Percentiles rank a stretch among this genome's conserved stretches.
These are phyloP conservation scores for Rotaria socialis DNA, from an alignment of 2,888 invertebrate species.

Conservation along the genomic window DNA sequence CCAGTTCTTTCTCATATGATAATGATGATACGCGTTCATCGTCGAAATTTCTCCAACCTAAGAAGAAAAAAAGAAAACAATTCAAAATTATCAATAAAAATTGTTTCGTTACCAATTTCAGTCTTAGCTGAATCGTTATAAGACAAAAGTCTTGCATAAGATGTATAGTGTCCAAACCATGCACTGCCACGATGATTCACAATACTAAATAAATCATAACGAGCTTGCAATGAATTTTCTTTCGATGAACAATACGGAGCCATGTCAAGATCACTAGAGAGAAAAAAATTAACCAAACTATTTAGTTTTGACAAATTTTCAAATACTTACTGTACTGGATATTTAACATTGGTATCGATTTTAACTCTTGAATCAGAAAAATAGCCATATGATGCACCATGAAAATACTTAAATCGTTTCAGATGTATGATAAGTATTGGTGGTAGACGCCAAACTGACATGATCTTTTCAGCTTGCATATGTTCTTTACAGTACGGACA, in stretches of 20 bases:
- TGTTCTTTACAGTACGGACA: conserved; percentile 77
- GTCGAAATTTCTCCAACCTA: conserved; percentile 44
- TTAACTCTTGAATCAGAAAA: conserved; percentile 31
- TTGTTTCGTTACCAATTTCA: conserved; percentile 56
- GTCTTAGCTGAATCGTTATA: conserved; percentile 51
- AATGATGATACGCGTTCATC: conserved; percentile 41
- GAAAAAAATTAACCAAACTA: not conserved
- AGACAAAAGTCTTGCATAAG: conserved; percentile 57
- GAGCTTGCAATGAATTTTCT: conserved; percentile 51
- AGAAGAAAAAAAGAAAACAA: no score
- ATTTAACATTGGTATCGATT: conserved; percentile 28
- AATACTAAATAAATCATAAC: conserved; percentile 63
- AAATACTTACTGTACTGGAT: conserved; percentile 5
- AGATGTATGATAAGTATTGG: conserved; percentile 71
- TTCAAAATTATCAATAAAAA: not conserved
- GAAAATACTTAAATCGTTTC: conserved; percentile 42
- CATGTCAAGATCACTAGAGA: conserved; percentile 6
- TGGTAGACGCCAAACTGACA: conserved; percentile 84
- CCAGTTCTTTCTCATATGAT: conserved; percentile 9
- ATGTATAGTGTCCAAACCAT: conserved; percentile 63
- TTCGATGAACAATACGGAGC: conserved; percentile 49
- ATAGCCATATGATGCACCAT: not conserved
- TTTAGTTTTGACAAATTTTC: not conserved
- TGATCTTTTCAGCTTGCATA: conserved; percentile 79
- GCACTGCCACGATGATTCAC: conserved; percentile 62